Percentiles rank a stretch among this genome's conserved stretches.
These are phyloP conservation scores for Electrophaes corylata DNA, from an alignment of 2,888 invertebrate species.

Conservation along the genomic window DNA sequence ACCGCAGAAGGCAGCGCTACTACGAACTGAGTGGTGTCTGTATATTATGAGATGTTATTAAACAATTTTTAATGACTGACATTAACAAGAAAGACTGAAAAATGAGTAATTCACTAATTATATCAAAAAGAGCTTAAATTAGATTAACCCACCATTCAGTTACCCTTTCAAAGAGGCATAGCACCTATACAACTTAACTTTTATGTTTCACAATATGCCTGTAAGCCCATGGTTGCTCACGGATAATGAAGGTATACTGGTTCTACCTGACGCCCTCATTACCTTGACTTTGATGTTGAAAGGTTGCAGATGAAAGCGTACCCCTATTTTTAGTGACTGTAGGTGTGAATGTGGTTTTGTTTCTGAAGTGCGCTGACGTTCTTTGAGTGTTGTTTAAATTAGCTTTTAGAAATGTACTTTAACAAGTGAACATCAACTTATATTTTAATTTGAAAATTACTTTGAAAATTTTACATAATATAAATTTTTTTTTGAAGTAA, in stretches of 20 bases:
- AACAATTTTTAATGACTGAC: no score
- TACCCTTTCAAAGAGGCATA: neutral
- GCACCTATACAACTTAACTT: neutral
- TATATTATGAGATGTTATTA: no score
- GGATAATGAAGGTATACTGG: slow-evolving; percentile 13
- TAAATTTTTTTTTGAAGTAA: no score
- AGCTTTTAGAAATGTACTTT: neutral
- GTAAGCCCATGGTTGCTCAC: neutral
- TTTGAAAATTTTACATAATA: no score
- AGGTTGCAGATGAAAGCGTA: slow-evolving; percentile 41
- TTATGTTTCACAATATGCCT: neutral
- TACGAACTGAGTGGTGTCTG: no score
- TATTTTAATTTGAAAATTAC: no score
- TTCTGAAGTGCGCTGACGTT: slow-evolving; percentile 1
- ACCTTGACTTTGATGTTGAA: slow-evolving; percentile 56
- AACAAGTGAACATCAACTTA: no score
- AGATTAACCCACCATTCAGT: no score
- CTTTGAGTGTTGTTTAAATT: slow-evolving; percentile 3
- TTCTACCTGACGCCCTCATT: slow-evolving; percentile 40
- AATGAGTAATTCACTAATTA: no score
- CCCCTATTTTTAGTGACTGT: slow-evolving; percentile 40
- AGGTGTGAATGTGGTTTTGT: slow-evolving; percentile 17
- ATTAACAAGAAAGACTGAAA: no score
- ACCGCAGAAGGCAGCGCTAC: no score
- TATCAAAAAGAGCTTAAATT: no score